These are phyloP conservation scores for Philereme transversata DNA, from an alignment of 2,888 invertebrate species.

Conservation along the genomic window DNA sequence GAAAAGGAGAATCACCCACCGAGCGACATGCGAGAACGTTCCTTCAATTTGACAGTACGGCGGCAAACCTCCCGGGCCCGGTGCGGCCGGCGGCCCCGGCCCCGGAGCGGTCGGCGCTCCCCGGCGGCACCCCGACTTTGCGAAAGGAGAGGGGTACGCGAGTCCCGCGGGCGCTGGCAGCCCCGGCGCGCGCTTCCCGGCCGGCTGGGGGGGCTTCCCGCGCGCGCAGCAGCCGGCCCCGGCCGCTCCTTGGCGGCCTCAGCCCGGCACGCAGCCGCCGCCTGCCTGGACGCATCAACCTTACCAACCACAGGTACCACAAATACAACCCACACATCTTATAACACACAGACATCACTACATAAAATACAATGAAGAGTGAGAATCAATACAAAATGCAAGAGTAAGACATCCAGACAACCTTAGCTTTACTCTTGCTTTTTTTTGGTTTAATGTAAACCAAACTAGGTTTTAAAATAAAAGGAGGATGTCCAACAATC, in stretches of 20 bases:
- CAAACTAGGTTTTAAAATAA: too few species aligned
- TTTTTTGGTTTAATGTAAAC: too few species aligned
- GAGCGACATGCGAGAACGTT: constrained; percentile 11
- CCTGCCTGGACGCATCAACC: constrained; percentile 69
- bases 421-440: too few species aligned
- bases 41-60: constrained; percentile 59
- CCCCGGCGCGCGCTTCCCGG: constrained; percentile 48
- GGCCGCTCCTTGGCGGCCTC: constrained; percentile 56
- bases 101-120: constrained; percentile 81
- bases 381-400: too few species aligned
- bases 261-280: constrained; percentile 60
- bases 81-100: constrained; percentile 66
- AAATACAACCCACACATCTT: not conserved
- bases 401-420: too few species aligned
- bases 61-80: constrained; percentile 71
- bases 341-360: too few species aligned
- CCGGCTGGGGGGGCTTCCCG: constrained; percentile 62
- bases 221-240: constrained; percentile 65
- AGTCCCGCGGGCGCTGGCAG: constrained; percentile 30
- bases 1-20: constrained; percentile 14
- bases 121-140: constrained; percentile 62
- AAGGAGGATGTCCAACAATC: too few species aligned
- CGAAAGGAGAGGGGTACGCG: constrained; percentile 48
- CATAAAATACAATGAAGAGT: too few species aligned
- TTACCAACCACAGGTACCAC: constrained; percentile 63